Evolutionary conservation across 2,888 invertebrate species (phyloP), one percentile per base, ranked within the genome.

Genomic region (Dasypolia templi): DNA sequence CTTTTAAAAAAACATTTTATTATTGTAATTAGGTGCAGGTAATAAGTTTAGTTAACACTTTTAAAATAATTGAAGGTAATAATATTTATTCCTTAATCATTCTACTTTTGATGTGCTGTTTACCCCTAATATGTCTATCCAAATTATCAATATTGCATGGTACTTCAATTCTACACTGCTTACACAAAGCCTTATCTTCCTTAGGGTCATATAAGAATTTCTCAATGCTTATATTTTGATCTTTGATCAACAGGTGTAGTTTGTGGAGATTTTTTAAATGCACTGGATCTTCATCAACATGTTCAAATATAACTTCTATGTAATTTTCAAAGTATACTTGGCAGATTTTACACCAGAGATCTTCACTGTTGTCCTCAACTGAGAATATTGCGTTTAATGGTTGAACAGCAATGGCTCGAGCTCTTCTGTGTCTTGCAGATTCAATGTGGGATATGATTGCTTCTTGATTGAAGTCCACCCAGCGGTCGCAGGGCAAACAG

Each of bases 271-370:
- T 85, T 49, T 73, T 83, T 26, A 83, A 74, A 87, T 93, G 92
- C 6, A 86, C 84, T 0, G 79, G 77, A 61, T 89, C 80, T 77
- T 91, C 85, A 72, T 91, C 88, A 22, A 93, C 89, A 87, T 94
- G 93, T 49, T 92, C 88, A 73, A 92, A 87, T 77, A 93, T 89
- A 6, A 87, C 62, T 77, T 91, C 91, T 4, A 93, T 86, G 32
- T 90, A 91, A 72, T 94, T 93, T 72, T 91, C 89, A 70, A 93
- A 90, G 72, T 89, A 93, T 17, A 84, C 79, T 79, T 91, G 86
- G 64, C 93, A 94, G 19, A 94, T 85, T 87, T 93, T 94, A 68
- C 93, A 94, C 92, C 91, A 93, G 9, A 93, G 72, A 39, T 91
- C 89, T n/a, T 89, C 83, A 62, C 88, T 82, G 51, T 72, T 86